phyloP scores from a whole-genome alignment of 2,797 vertebrate genomes.

The Salarias fasciatus region DNA sequence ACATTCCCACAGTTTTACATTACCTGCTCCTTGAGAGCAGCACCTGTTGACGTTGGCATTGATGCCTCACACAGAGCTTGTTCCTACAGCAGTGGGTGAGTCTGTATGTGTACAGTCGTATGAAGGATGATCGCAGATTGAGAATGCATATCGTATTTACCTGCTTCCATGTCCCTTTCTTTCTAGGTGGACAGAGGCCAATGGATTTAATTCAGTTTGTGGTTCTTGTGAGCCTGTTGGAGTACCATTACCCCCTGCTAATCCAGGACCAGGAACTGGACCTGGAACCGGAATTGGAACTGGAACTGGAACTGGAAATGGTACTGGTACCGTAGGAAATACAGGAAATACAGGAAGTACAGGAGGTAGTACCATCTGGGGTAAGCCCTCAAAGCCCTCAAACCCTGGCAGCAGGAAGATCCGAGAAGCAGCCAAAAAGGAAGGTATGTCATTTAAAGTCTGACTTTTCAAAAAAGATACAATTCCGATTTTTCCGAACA shows the following conservation, averaged over 20 bases:
- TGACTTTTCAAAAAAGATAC: not conserved
- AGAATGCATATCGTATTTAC: not conserved
- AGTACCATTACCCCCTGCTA: rapidly evolving
- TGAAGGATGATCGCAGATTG: not conserved
- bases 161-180: constrained; percentile 2
- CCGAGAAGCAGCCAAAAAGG: constrained; percentile 25
- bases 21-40: constrained; percentile 77
- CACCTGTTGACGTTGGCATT: constrained; percentile 10
- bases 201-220: constrained; percentile 57
- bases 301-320: not conserved
- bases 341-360: rapidly evolving
- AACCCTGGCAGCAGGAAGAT: constrained; percentile 17
- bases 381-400: not conserved
- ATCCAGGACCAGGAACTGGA: not conserved
- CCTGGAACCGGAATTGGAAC: too few relatives aligned
- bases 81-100: constrained; percentile 66
- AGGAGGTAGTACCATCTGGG: not conserved
- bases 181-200: constrained; percentile 71
- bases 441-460: constrained; percentile 38
- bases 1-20: constrained; percentile 72
- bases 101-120: not conserved
- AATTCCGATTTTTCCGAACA: too few relatives aligned
- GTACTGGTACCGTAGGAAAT: rapidly evolving
- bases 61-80: constrained; percentile 72
- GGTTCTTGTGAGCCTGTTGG: constrained; percentile 50